Percentiles rank a stretch among this genome's conserved stretches.
Conservation (phyloP, 2,113 vertebrate species). For the Burhinus bistriatus region DNA sequence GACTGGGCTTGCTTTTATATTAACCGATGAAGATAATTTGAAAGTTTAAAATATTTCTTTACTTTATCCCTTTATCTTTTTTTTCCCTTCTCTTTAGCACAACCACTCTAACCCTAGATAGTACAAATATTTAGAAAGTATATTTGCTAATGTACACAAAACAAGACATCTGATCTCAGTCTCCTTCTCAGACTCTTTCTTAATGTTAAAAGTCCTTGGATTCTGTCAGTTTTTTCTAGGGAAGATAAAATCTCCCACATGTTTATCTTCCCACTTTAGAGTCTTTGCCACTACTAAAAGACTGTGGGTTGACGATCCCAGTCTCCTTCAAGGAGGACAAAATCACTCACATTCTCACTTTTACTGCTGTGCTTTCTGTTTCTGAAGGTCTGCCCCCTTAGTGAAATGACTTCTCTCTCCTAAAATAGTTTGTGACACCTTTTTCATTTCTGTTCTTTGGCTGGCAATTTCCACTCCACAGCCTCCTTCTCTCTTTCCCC, state of each 20-base stretch:
- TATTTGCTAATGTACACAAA: not conserved
- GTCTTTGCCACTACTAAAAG: not conserved
- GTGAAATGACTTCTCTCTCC: not conserved
- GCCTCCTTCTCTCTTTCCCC: not conserved
- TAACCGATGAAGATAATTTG: not conserved
- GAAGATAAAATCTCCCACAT: not conserved
- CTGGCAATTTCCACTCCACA: not conserved
- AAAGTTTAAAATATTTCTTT: not conserved
- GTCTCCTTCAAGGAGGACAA: not conserved
- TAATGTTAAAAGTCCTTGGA: not conserved
- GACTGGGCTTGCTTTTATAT: not conserved
- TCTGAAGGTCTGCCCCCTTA: not conserved
- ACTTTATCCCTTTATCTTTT: not conserved
- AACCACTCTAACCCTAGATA: not conserved
- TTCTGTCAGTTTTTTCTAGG: not conserved
- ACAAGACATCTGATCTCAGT: not conserved
- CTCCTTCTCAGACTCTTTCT: not conserved
- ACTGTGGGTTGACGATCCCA: not conserved
- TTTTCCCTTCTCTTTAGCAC: not conserved
- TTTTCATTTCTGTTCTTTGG: not conserved
- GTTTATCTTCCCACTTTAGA: not conserved
- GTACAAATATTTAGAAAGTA: not conserved
- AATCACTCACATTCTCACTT: not conserved
- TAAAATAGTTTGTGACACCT: not conserved
- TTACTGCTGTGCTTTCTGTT: not conserved